Evolutionary conservation across 2,888 invertebrate species (phyloP), one percentile per base, ranked within the genome.

Genomic region (Lapara coniferarum): DNA sequence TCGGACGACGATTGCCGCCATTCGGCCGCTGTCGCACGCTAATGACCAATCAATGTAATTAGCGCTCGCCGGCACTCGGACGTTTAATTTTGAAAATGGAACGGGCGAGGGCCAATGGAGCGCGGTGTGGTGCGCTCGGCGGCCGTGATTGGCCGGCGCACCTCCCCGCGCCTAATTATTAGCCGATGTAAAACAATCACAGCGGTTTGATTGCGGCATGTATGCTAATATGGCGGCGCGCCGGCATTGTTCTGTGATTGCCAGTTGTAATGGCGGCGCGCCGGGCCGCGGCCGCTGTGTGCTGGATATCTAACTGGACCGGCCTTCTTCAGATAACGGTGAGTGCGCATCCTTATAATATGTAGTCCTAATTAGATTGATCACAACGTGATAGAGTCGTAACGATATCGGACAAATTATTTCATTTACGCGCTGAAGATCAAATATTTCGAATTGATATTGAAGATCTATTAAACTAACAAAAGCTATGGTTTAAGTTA

Each of bases 31-130:
- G 56, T 58, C 66, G 25, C 71, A 67, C 67, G 49, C 70, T 8
- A 84, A 84, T 81, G 77, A 82, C 82, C 86, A 87, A 89, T 89
- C 85, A 86, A 86, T 87, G 75, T 83, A 85, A 88, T 89, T 88
- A 87, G 81, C 81, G 81, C 74, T 79, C 78, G 79, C 80, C 73
- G 71, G 74, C 75, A 75, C 75, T 77, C 81, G 77, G 84, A 82
- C 80, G 80, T 79, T 85, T 79, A 85, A 87, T 85, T 87, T 84
- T 74, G 78, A 81, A 84, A 77, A 78, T 73, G 72, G 78, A 78
- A 75, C 75, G 74, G 76, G 68, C 77, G 76, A 77, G 78, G 78
- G 81, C 89, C 85, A 88, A 87, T 87, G 82, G 81, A 63, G 63
- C 63, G 63, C 49, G 63, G 49, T 59, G 74, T 73, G 77, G 72